phyloP scores from a whole-genome alignment of 2,113 vertebrate genomes.

The Cyrtonyx montezumae region DNA sequence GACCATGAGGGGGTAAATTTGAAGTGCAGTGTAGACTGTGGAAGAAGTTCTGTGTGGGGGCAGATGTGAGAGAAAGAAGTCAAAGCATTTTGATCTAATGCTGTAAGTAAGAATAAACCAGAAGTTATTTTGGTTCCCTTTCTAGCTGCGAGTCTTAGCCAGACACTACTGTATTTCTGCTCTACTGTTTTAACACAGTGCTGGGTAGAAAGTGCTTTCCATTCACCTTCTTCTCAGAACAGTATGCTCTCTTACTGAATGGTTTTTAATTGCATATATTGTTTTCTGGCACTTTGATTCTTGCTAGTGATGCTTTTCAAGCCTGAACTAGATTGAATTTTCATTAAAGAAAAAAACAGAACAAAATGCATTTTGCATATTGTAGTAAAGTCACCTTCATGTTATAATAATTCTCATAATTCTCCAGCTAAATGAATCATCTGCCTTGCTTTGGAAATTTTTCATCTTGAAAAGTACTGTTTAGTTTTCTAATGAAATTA shows the following conservation, averaged over 20 bases:
- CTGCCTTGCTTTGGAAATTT: neutral
- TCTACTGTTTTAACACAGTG: accelerated
- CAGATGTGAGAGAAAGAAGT: neutral
- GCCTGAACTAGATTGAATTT: neutral
- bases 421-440: neutral
- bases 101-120: neutral
- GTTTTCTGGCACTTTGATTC: neutral
- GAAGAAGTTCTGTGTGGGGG: accelerated
- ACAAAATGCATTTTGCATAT: accelerated
- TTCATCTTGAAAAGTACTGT: neutral
- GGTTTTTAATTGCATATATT: accelerated
- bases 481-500: neutral
- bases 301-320: neutral
- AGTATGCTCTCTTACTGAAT: accelerated
- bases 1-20: accelerated
- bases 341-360: neutral
- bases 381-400: neutral
- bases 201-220: accelerated
- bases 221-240: neutral
- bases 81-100: neutral
- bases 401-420: accelerated
- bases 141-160: neutral
- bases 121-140: neutral
- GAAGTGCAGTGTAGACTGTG: accelerated
- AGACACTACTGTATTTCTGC: accelerated